Evolutionary conservation across 2,797 vertebrate genomes (phyloP).

Genomic region (Steatocranus sp.): DNA sequence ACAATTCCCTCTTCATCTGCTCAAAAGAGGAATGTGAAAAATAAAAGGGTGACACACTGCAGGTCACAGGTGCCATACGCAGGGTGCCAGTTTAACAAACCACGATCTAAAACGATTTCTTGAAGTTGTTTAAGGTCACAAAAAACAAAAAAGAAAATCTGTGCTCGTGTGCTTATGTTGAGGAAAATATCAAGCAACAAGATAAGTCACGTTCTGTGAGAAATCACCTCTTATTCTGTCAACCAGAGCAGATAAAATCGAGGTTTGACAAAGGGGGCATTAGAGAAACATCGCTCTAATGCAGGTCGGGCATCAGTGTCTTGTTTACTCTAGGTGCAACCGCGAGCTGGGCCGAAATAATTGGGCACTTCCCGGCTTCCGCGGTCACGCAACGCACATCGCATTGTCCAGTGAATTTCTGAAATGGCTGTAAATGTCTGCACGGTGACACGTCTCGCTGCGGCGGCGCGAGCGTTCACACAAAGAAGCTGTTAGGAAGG

Average conservation of each 20-base stretch:
- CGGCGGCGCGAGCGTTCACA: not conserved
- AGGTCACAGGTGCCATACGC: constrained; percentile 27
- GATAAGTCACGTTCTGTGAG: not conserved
- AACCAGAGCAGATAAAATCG: constrained; percentile 1
- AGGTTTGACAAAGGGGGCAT: constrained; percentile 37
- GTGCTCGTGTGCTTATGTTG: not conserved
- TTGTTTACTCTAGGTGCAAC: constrained; percentile 61
- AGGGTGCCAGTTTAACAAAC: not conserved
- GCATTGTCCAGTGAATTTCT: constrained; percentile 57
- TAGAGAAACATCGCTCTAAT: constrained; percentile 30
- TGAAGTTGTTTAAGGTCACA: not conserved
- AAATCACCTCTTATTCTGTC: constrained; percentile 34
- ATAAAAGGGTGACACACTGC: constrained; percentile 5
- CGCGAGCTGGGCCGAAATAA: constrained; percentile 44
- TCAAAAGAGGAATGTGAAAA: constrained; percentile 20
- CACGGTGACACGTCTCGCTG: constrained; percentile 35
- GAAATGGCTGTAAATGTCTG: constrained; percentile 48
- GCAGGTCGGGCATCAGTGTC: constrained; percentile 31
- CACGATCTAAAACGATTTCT: not conserved
- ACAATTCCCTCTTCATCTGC: constrained; percentile 49
- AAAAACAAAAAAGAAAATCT: not conserved
- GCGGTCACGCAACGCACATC: constrained; percentile 32
- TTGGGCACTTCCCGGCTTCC: constrained; percentile 39
- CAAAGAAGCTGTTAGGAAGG: constrained; percentile 42
- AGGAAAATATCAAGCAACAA: not conserved